Evolutionary conservation across 2,888 invertebrate species (phyloP), one percentile per base, ranked within the genome.

Genomic region (Torymus texanus): DNA sequence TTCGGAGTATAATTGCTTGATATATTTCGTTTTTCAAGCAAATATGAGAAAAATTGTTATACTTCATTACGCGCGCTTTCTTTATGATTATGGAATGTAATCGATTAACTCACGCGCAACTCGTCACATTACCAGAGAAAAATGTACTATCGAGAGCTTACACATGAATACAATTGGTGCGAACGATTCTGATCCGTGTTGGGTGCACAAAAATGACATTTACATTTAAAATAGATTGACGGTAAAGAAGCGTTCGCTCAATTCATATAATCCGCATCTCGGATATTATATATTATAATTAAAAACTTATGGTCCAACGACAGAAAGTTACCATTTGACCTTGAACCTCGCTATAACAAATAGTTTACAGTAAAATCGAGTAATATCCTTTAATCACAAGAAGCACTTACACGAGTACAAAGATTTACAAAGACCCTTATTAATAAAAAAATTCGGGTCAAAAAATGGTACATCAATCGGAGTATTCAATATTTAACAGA

Each of bases 11-110:
- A 77, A 72, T 79, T 78, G 71, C 77, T 77, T 78, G 66, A 61
- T 61, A 66, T 58, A 75, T 16, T 76, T 81, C 55, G 56, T 63
- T 73, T 50, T 75, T 65, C 76, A 80, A 66, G 74, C 78, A 75
- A 62, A 71, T 70, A 59, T 66, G 51, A 63, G 62, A 74, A 66
- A 24, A 41, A 24, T 66, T 61, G 65, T 58, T 58, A 62, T 62
- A 50, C 51, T 76, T 77, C 65, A 63, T 75, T 63, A 70, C 79
- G 72, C 75, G 75, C 63, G 66, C 21, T 73, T 73, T 75, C 18
- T 81, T 70, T 68, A 75, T 73, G 70, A 75, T 77, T 78, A 66
- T 79, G 81, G 81, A 81, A 81, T 81, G 81, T 79, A 76, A 76
- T 79, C 71, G 50, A 13, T 65, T 74, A 81, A 79, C 41, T 74